Conservation (phyloP, 2,797 vertebrate genomes). For the Gorsachius magnificus region DNA sequence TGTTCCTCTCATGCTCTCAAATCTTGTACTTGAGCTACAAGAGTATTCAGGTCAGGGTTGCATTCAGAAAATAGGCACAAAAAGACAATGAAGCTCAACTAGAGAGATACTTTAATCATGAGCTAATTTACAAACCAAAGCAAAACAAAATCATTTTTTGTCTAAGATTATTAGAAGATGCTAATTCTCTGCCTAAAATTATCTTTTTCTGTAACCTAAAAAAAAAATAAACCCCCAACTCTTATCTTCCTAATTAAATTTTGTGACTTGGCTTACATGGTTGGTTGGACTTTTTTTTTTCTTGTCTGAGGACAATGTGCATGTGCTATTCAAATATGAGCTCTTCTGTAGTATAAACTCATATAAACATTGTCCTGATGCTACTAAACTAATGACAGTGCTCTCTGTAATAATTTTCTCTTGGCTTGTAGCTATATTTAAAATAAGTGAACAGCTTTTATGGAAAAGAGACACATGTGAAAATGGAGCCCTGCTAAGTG, state of each 20-base stretch:
- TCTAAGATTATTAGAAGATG: slow-evolving; percentile 85
- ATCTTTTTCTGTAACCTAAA: slow-evolving; percentile 58
- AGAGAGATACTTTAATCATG: slow-evolving; percentile 84
- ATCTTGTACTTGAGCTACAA: slow-evolving; percentile 78
- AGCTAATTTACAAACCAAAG: slow-evolving; percentile 87
- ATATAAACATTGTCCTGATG: slow-evolving; percentile 29
- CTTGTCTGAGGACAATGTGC: slow-evolving; percentile 54
- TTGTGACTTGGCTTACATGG: slow-evolving; percentile 68
- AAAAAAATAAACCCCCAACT: slow-evolving; percentile 11
- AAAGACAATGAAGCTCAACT: slow-evolving; percentile 77
- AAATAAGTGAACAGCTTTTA: slow-evolving; percentile 44
- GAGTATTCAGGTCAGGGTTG: slow-evolving; percentile 77
- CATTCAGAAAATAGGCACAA: slow-evolving; percentile 68
- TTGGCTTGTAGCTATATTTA: slow-evolving; percentile 47
- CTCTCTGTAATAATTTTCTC: slow-evolving; percentile 20
- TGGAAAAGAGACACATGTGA: background rate
- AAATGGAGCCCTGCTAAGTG: slow-evolving; percentile 19
- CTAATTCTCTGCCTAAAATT: slow-evolving; percentile 77
- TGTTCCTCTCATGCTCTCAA: slow-evolving; percentile 77
- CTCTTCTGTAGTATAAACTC: slow-evolving; percentile 60
- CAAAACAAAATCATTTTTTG: slow-evolving; percentile 80
- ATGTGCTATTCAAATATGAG: slow-evolving; percentile 70
- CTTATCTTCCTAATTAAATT: slow-evolving; percentile 81
- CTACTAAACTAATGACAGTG: slow-evolving; percentile 16
- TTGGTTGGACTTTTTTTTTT: slow-evolving; percentile 43